Base-by-base conservation (phyloP, 2,113 vertebrate genomes). In the Oenanthe oenanthe region DNA sequence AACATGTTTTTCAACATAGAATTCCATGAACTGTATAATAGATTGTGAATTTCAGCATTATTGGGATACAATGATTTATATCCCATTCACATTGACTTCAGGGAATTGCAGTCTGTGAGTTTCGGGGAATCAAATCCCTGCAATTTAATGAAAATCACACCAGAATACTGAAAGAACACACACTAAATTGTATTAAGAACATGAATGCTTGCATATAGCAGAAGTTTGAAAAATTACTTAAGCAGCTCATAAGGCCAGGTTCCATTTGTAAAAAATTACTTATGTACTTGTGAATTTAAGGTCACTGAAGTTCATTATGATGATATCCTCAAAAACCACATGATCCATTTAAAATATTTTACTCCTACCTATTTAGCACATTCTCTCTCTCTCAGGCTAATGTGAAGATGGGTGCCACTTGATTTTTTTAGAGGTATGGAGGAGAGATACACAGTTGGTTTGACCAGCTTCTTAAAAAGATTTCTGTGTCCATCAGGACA, bases 381-480 rank as follows among this genome's bases (percentile, higher is more conserved):
- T 57, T 84, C 4, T 54, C 8, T 63, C 8, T 63, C 16, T 47
- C 28, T 77, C 29, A 76, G 73, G 12, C 22, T 43, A 53, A 19
- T 70, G 22, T 54, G 28, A 80, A 34, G 21, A 19, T 38, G 31
- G 8, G 4, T 61, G 16, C 77, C 3, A 0, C 42, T 67, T 3
- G 0, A 17, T 38, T 56, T 70, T 62, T 93, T 71, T 51, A 31
- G 26, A 36, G 20, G 9, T 24, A 5, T 18, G 18, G 17, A 71
- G 40, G 38, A 60, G 45, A 48, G 36, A 54, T n/a, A 54, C 16
- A 34, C 36, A 84, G 34, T 50, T 79, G 48, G 57, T 19, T 40
- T 81, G 60, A 83, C 13, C 57, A 82, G 32, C 90, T 96, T 90
- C 70, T 77, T 88, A 71, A 80, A 89, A 94, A 54, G 21, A 68